Evolutionary conservation across 1,140 invertebrate genomes (phyloP).

Genomic region (Bacillus rossius): DNA sequence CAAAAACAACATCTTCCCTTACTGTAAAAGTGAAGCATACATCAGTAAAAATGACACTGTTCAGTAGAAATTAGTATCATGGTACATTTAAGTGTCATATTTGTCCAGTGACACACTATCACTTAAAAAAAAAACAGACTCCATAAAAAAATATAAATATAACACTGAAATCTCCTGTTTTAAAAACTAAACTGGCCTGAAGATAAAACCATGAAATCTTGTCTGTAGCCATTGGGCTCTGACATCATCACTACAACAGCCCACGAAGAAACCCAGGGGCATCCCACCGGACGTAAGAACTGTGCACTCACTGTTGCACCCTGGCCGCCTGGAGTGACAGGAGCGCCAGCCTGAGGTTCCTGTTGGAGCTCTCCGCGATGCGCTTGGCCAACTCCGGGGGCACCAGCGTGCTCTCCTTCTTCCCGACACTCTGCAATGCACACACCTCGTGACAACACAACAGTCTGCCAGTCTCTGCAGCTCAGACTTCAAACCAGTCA

Average conservation of each 20-base stretch:
- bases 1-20: not conserved
- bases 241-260: not conserved
- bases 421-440: conserved; percentile 64
- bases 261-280: not conserved
- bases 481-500: too few species aligned
- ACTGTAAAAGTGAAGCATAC: not conserved
- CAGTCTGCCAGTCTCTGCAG: too few species aligned
- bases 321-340: conserved; percentile 93
- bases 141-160: not conserved
- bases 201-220: too few species aligned
- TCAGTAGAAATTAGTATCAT: too few species aligned
- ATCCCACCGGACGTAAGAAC: not conserved
- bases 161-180: too few species aligned
- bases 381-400: conserved; percentile 70
- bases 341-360: conserved; percentile 91
- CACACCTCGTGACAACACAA: too few species aligned
- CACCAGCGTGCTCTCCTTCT: conserved; percentile 78
- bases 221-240: too few species aligned
- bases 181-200: too few species aligned
- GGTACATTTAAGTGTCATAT: too few species aligned
- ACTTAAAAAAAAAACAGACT: not conserved
- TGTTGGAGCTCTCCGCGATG: conserved; percentile 73
- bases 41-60: not conserved
- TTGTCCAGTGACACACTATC: conserved; percentile 5
- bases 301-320: conserved; percentile 67